Percentiles rank a stretch among this genome's conserved stretches.
Evolutionary conservation across 2,113 vertebrate genomes (phyloP).

Genomic region (Melospiza georgiana): DNA sequence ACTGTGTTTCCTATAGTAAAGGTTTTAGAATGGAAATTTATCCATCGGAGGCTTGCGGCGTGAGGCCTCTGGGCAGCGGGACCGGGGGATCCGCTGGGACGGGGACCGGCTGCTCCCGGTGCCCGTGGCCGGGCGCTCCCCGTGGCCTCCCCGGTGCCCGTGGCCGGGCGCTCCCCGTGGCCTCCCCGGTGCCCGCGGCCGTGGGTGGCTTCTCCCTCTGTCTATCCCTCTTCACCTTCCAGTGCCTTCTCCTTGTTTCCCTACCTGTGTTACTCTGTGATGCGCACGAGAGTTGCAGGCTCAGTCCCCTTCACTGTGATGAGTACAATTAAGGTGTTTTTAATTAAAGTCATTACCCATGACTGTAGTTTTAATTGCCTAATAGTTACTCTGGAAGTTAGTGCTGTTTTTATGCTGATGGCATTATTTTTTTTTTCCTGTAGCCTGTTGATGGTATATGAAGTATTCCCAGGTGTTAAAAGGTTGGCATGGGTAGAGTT

Average conservation of each 20-base stretch:
- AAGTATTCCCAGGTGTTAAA: neutral
- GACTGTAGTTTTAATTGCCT: neutral
- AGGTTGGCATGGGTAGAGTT: neutral
- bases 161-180: neutral
- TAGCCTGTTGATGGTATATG: accelerated
- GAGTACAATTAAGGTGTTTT: neutral
- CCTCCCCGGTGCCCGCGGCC: neutral
- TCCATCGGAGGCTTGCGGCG: accelerated
- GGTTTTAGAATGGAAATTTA: accelerated
- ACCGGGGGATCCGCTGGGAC: too few relatives aligned
- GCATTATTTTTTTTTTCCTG: neutral
- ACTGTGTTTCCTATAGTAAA: accelerated
- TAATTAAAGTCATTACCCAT: neutral
- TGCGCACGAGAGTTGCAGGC: accelerated
- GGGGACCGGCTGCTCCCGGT: neutral
- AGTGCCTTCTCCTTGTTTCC: accelerated
- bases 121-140: neutral
- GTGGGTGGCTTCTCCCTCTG: too few relatives aligned
- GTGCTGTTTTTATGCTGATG: neutral
- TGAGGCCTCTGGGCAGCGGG: too few relatives aligned
- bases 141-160: neutral
- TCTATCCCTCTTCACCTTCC: accelerated
- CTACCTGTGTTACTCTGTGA: accelerated
- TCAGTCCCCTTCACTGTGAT: neutral
- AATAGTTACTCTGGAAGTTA: neutral